These are phyloP conservation scores for Leucophenga varia DNA, from an alignment of 1,140 invertebrate genomes.

Conservation along the genomic window DNA sequence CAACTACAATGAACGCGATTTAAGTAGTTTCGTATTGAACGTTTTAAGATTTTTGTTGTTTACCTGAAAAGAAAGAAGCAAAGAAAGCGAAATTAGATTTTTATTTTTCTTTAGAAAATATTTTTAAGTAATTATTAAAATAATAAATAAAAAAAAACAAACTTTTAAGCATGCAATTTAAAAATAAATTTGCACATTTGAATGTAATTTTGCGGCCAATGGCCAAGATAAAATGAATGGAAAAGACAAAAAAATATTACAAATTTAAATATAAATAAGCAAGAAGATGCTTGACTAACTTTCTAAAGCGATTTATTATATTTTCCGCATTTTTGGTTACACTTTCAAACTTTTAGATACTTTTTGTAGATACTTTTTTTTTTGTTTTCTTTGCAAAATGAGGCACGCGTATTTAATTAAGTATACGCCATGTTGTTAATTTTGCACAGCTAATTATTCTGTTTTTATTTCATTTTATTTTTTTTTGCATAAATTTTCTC, in stretches of 20 bases:
- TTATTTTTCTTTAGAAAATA: slow-evolving; percentile 13
- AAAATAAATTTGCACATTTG: slow-evolving; percentile 29
- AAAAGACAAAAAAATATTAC: no score
- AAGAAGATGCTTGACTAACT: no score
- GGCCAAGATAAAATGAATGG: no score
- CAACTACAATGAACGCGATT: neutral
- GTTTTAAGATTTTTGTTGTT: slow-evolving; percentile 13
- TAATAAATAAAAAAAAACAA: slow-evolving; percentile 10
- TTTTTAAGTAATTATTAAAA: slow-evolving; percentile 16
- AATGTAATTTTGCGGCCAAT: slow-evolving; percentile 13
- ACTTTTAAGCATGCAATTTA: no score
- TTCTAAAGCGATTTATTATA: slow-evolving; percentile 10
- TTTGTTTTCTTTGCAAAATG: slow-evolving; percentile 33
- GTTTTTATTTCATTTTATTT: no score
- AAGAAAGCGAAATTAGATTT: slow-evolving; percentile 48
- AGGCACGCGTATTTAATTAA: no score
- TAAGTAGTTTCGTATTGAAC: slow-evolving; percentile 25
- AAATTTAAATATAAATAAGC: no score
- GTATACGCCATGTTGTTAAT: no score
- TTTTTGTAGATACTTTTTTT: slow-evolving; percentile 41
- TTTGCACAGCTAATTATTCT: no score
- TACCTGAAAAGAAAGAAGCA: slow-evolving; percentile 30
- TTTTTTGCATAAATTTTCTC: no score
- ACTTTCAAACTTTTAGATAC: no score
- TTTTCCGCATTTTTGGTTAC: neutral